Percentiles rank a stretch among this genome's conserved stretches.
Conservation (phyloP, 2,797 vertebrate species). For the Spizella passerina region DNA sequence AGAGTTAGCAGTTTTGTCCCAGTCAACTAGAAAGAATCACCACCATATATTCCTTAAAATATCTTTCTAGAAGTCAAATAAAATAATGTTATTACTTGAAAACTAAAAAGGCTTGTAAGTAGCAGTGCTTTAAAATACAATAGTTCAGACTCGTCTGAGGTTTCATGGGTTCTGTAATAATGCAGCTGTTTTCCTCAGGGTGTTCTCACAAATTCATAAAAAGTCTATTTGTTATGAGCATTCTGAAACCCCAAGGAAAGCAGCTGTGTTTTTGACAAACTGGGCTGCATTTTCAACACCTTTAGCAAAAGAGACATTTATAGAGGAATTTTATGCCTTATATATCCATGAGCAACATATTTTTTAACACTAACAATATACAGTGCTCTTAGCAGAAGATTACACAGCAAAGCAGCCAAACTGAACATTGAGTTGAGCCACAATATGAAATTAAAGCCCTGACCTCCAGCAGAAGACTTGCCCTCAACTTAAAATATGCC, state of each 20-base stretch:
- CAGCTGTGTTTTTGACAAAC: conserved; percentile 80
- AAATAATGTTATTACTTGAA: conserved; percentile 64
- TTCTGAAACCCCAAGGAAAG: conserved; percentile 76
- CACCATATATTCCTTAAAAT: conserved; percentile 47
- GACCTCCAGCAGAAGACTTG: conserved; percentile 45
- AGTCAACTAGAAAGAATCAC: conserved; percentile 25
- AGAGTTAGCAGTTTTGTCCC: not conserved
- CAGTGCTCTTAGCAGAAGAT: conserved; percentile 48
- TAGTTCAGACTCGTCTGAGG: conserved; percentile 63
- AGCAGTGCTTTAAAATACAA: conserved; percentile 72
- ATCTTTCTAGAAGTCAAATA: conserved; percentile 52
- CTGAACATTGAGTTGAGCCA: conserved; percentile 5
- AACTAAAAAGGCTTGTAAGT: conserved; percentile 59
- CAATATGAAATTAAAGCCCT: conserved; percentile 65
- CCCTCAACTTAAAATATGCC: conserved; percentile 44
- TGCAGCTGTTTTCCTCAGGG: conserved; percentile 80
- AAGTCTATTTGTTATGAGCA: conserved; percentile 72
- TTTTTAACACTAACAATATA: conserved; percentile 61
- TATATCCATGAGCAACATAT: conserved; percentile 55
- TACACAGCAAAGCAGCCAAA: conserved; percentile 14
- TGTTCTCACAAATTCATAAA: conserved; percentile 71
- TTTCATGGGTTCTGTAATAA: conserved; percentile 73
- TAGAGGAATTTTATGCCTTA: conserved; percentile 62
- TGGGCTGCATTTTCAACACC: conserved; percentile 78
- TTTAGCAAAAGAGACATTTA: conserved; percentile 73